Percentiles rank a stretch among this genome's conserved stretches.
phyloP scores from a whole-genome alignment of 2,113 vertebrate genomes.

The Pipra filicauda region DNA sequence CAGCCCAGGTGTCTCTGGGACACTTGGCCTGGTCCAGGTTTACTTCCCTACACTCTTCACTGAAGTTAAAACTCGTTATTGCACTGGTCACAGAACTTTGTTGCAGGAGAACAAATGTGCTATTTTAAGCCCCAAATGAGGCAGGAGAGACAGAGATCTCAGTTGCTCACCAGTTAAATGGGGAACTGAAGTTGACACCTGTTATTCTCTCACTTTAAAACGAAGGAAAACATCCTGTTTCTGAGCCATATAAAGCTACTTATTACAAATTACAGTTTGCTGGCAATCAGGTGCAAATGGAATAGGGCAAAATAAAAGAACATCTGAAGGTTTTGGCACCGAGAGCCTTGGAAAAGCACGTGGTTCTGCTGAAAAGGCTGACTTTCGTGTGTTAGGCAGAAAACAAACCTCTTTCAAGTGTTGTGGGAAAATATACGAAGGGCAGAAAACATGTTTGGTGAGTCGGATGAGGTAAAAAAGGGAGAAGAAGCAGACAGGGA shows the following conservation, averaged over 20 bases:
- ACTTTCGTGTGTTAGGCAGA: not conserved
- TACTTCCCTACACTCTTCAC: not conserved
- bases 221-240: not conserved
- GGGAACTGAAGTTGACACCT: slow-evolving; percentile 35
- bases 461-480: slow-evolving; percentile 46
- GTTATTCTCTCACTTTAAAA: not conserved
- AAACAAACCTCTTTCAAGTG: slow-evolving; percentile 79
- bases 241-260: not conserved
- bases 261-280: not conserved
- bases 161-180: not conserved
- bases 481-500: slow-evolving; percentile 1
- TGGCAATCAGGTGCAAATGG: not conserved
- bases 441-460: slow-evolving; percentile 49
- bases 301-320: not conserved
- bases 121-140: not conserved
- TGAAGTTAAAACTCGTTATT: not conserved
- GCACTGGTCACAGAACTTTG: not conserved
- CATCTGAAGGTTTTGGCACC: not conserved
- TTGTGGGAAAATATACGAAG: slow-evolving; percentile 65
- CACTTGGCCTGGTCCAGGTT: not conserved
- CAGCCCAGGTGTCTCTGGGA: not conserved
- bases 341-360: not conserved
- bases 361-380: not conserved
- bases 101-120: not conserved
- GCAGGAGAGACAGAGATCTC: not conserved